A percentile compares a stretch with the other conserved stretches of the same genome.
Evolutionary conservation across 2,888 invertebrate species (phyloP).

Genomic region (Cistogaster globosa): DNA sequence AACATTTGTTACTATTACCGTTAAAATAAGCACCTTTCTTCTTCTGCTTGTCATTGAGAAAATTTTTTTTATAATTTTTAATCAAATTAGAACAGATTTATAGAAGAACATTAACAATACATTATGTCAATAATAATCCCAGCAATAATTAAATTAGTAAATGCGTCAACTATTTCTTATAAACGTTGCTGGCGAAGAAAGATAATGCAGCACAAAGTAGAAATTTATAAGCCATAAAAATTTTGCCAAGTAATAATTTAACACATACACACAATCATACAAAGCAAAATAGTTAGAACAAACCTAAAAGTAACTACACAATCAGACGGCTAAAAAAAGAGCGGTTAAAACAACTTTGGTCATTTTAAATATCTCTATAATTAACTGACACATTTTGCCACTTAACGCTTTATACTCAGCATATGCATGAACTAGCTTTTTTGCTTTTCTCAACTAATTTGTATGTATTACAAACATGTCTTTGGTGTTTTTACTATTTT

Average conservation of each 20-base stretch:
- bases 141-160: slow-evolving; percentile 35
- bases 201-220: slow-evolving; percentile 27
- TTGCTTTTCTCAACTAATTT: slow-evolving; percentile 7
- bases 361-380: slow-evolving; percentile 64
- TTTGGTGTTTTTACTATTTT: slow-evolving; percentile 30
- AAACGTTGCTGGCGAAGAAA: slow-evolving; percentile 1
- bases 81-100: slow-evolving; percentile 66
- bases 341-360: no score
- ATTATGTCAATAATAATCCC: slow-evolving; percentile 47
- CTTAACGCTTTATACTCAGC: slow-evolving; percentile 47
- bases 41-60: background rate
- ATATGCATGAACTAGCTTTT: background rate
- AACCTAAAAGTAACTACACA: slow-evolving; percentile 5
- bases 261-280: background rate
- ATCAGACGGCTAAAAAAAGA: no score
- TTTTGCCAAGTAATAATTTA: slow-evolving; percentile 52
- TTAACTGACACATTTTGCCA: slow-evolving; percentile 70
- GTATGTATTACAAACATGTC: slow-evolving; percentile 40
- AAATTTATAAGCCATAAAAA: slow-evolving; percentile 50
- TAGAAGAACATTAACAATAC: slow-evolving; percentile 61
- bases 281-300: slow-evolving; percentile 3
- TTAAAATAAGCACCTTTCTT: slow-evolving; percentile 30
- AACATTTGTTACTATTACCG: slow-evolving; percentile 35
- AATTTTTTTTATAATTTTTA: slow-evolving; percentile 61
- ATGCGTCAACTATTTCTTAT: slow-evolving; percentile 53